phyloP scores from a whole-genome alignment of 2,797 vertebrate genomes.

The Florisuga fusca region DNA sequence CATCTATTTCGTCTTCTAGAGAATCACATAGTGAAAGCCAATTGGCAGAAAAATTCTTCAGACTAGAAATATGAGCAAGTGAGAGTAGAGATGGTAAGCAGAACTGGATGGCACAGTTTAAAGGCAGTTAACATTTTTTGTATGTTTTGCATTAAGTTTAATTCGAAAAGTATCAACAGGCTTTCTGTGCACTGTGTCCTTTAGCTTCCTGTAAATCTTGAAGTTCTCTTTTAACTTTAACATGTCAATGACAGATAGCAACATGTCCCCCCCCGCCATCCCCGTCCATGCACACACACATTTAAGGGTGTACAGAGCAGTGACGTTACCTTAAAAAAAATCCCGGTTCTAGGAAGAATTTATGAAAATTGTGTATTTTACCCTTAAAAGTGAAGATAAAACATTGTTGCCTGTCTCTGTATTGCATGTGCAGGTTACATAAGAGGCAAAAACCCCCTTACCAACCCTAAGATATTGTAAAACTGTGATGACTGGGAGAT shows the following conservation, averaged over 20 bases:
- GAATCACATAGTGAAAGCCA: background rate
- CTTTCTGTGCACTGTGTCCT: background rate
- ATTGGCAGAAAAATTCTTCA: background rate
- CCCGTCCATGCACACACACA: too few relatives aligned
- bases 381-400: background rate
- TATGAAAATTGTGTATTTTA: background rate
- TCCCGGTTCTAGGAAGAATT: background rate
- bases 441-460: background rate
- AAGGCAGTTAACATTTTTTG: background rate
- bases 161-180: background rate
- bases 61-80: background rate
- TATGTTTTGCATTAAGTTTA: background rate
- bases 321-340: background rate
- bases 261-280: fast-evolving
- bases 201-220: background rate
- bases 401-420: background rate
- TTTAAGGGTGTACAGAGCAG: background rate
- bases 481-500: background rate
- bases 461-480: background rate
- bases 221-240: background rate
- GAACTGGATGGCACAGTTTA: background rate
- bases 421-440: background rate
- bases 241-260: background rate
- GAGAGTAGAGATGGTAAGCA: background rate
- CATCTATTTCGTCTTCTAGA: background rate